Conservation (phyloP, 1,140 invertebrate species). For the Metopolophium dirhodum region DNA sequence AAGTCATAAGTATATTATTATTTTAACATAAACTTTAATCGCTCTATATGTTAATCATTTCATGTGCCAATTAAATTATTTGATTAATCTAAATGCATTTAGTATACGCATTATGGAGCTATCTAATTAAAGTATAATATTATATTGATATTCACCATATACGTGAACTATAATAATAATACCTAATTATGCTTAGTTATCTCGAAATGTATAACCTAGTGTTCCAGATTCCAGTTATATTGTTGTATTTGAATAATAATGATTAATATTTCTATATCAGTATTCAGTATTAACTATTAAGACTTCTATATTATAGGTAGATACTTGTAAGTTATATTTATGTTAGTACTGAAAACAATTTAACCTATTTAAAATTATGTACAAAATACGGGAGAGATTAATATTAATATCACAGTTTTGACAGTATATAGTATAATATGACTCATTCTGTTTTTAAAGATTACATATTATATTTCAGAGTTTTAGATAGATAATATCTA, state of each 20-base stretch:
- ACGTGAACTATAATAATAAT: background rate
- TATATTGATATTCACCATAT: background rate
- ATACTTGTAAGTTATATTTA: background rate
- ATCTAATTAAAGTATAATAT: background rate
- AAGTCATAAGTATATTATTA: background rate
- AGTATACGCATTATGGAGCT: background rate
- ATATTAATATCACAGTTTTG: too few relatives aligned
- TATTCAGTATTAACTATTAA: background rate
- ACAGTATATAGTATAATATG: too few relatives aligned
- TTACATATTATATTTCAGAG: too few relatives aligned
- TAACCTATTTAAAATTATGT: too few relatives aligned
- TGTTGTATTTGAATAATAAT: background rate
- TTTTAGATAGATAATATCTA: too few relatives aligned
- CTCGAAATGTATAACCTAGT: background rate
- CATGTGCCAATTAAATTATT: background rate
- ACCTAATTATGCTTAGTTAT: background rate
- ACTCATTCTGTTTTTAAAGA: too few relatives aligned
- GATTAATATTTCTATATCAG: background rate
- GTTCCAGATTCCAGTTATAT: background rate
- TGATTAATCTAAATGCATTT: background rate
- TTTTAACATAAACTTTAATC: background rate
- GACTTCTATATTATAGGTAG: background rate
- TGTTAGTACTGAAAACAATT: too few relatives aligned
- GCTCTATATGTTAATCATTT: background rate
- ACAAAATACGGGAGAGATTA: too few relatives aligned